Base-by-base conservation (phyloP, 2,888 invertebrate genomes). In the Philopedon plagiatum region DNA sequence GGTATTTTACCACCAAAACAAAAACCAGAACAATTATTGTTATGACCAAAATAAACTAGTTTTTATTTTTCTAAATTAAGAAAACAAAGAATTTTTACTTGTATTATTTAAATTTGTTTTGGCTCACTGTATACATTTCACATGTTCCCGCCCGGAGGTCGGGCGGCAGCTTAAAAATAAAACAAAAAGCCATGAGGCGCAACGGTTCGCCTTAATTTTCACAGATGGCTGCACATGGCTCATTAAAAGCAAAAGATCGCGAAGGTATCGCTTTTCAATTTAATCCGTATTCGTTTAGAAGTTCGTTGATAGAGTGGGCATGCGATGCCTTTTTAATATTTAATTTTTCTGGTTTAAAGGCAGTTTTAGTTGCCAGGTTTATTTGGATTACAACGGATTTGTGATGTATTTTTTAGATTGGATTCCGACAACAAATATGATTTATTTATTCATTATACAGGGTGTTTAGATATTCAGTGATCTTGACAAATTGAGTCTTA, bases 251-350 rank as follows among this genome's bases (percentile, higher is more conserved):
- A 78, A 79, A 76, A 82, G 79, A 74, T 77, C 63, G 75, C 76
- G 77, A 78, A 80, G 81, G 78, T 81, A 83, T 82, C 82, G 83
- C 83, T 80, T 80, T 76, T 80, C 77, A 81, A 78, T 76, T 75
- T 77, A 79, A 70, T 73, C 64, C 56, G 73, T 58, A 71, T 78
- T 82, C 80, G 80, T 82, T 82, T 74, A 78, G 61, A 68, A 76
- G 74, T 78, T 77, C 75, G 77, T 80, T 82, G 77, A 80, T 77
- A 82, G 83, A 83, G 82, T 75, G 81, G 79, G 81, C 78, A 71
- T 76, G 78, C 77, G 76, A 49, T 11, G 58, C 58, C 39, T 29
- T 70, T 57, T 65, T 23, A 58, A 41, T 41, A 39, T 41, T 41
- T 41, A 41, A 58, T 23, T 58, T 39, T 7, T n/a, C 7, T 29